Conservation (phyloP, 2,888 invertebrate genomes). For the Imbricaverruca yamaguchii region DNA sequence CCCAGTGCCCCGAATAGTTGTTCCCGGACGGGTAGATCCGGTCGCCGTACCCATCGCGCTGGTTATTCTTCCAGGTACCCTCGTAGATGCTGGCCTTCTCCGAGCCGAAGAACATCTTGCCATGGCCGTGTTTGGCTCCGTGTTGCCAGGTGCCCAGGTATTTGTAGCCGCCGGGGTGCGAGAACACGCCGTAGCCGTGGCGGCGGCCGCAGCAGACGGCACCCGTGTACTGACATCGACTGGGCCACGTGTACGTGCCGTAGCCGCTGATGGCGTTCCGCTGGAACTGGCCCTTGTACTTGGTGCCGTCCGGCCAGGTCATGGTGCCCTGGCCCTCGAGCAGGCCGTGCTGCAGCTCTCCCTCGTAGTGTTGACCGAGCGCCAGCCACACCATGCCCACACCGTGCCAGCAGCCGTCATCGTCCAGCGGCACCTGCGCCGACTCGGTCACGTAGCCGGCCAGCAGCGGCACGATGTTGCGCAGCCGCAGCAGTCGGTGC, state of each 20-base stretch:
- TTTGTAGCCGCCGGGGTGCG: slow-evolving; percentile 47
- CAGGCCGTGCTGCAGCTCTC: slow-evolving; percentile 48
- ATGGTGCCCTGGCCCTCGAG: slow-evolving; percentile 53
- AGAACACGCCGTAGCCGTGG: slow-evolving; percentile 47
- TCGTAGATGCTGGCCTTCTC: slow-evolving; percentile 40
- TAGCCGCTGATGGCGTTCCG: slow-evolving; percentile 51
- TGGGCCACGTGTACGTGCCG: slow-evolving; percentile 55
- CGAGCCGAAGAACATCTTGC: not conserved
- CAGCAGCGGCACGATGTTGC: slow-evolving; percentile 20
- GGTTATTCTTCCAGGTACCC: slow-evolving; percentile 48
- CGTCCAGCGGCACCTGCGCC: not conserved
- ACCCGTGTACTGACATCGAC: slow-evolving; percentile 49
- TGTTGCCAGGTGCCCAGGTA: not conserved
- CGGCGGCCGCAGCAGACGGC: slow-evolving; percentile 51
- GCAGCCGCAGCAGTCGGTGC: not conserved
- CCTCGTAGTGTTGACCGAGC: slow-evolving; percentile 50
- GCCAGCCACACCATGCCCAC: slow-evolving; percentile 50
- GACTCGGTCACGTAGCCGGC: not conserved
- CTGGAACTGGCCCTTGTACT: slow-evolving; percentile 55
- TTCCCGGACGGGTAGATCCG: slow-evolving; percentile 50
- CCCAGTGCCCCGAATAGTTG: slow-evolving; percentile 53
- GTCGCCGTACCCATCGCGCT: slow-evolving; percentile 48
- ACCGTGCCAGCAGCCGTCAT: slow-evolving; percentile 45
- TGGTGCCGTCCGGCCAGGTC: slow-evolving; percentile 55
- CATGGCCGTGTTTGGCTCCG: not conserved